Percentiles rank a stretch among this genome's conserved stretches.
Conservation (phyloP, 2,113 vertebrate genomes). For the Scartelaos histophorus region DNA sequence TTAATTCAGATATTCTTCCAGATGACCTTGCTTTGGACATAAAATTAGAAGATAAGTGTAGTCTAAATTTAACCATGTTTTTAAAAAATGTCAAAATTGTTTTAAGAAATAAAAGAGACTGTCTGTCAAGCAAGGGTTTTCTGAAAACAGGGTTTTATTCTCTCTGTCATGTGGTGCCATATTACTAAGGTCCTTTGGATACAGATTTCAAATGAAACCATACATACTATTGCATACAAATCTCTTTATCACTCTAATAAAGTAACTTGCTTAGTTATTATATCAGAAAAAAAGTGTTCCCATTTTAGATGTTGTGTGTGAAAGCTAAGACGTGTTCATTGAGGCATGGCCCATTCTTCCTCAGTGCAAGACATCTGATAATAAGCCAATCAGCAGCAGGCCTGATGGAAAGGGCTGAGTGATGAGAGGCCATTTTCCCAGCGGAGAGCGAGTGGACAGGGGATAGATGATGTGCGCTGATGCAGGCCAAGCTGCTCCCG, state of each 20-base stretch:
- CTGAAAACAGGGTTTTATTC: no score
- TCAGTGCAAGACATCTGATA: constrained; percentile 64
- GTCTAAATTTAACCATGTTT: no score
- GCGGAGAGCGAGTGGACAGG: constrained; percentile 38
- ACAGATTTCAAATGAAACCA: neutral
- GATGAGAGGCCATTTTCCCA: constrained; percentile 61
- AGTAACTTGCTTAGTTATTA: constrained; percentile 10
- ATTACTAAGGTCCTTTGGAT: neutral
- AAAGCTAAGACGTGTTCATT: constrained; percentile 37
- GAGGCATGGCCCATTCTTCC: constrained; percentile 56
- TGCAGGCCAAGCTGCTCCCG: constrained; percentile 38
- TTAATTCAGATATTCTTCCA: no score
- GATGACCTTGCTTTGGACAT: no score
- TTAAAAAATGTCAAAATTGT: no score
- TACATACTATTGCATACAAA: neutral
- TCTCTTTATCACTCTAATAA: neutral
- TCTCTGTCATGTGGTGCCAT: no score
- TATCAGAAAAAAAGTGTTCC: constrained; percentile 29
- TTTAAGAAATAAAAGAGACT: no score
- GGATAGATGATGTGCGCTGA: constrained; percentile 60
- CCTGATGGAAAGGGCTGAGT: constrained; percentile 64
- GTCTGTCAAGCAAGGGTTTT: no score
- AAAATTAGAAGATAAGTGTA: no score
- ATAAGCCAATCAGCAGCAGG: constrained; percentile 68
- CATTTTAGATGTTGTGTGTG: constrained; percentile 24